Percentiles rank a stretch among this genome's conserved stretches.
phyloP scores from a whole-genome alignment of 30 jellyfish, hydroid and myxozoan species.

The Hydractinia symbiolongicarpus region DNA sequence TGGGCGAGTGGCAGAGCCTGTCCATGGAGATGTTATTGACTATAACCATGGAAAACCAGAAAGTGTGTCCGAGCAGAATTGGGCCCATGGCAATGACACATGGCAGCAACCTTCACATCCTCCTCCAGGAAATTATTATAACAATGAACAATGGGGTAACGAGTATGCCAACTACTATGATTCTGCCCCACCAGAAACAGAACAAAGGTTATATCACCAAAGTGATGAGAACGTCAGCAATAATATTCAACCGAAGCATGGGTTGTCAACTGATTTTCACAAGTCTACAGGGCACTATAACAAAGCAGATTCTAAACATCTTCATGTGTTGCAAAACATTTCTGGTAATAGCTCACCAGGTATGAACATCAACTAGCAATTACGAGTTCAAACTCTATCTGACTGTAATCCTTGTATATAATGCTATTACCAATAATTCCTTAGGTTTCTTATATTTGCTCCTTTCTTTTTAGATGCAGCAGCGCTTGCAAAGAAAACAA shows the following conservation, averaged over 20 bases:
- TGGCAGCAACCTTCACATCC: constrained; percentile 30
- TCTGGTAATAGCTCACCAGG: constrained; percentile 29
- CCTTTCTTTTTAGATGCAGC: constrained; percentile 7
- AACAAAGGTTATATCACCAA: constrained; percentile 5
- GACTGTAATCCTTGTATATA: neutral
- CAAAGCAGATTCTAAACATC: neutral
- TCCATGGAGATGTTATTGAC: constrained; percentile 25
- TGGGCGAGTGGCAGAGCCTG: constrained; percentile 8
- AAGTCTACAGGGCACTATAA: constrained; percentile 29
- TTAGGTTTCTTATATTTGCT: neutral
- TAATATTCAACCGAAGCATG: too few relatives aligned
- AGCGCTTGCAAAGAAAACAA: constrained; percentile 37
- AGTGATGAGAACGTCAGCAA: constrained; percentile 17
- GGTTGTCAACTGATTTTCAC: constrained; percentile 4
- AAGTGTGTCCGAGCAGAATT: constrained; percentile 12
- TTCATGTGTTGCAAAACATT: neutral
- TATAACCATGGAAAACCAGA: constrained; percentile 31
- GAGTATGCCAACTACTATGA: neutral
- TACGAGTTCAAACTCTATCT: neutral
- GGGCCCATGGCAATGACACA: constrained; percentile 25
- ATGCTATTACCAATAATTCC: neutral
- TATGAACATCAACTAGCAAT: neutral
- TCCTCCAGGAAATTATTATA: neutral
- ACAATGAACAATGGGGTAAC: constrained; percentile 26
- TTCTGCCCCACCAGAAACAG: neutral